A percentile compares a stretch with the other conserved stretches of the same genome.
phyloP scores from a whole-genome alignment of 2,888 invertebrate genomes.

The Macaria notata region DNA sequence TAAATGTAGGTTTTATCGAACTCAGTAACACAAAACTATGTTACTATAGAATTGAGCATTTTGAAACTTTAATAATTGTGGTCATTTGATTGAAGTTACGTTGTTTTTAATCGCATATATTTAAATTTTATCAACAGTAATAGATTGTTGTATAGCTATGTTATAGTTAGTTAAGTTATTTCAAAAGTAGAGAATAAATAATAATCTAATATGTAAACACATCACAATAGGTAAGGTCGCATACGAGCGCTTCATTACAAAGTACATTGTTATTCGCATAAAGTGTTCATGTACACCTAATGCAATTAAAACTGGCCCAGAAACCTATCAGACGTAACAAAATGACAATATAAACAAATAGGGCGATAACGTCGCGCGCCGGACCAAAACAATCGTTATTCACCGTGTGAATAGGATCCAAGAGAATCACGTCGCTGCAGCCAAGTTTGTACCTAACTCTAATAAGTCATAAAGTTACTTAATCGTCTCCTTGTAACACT shows the following conservation, averaged over 20 bases:
- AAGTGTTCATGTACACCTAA: conserved; percentile 2
- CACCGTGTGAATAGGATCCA: conserved; percentile 35
- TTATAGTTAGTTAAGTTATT: too few relatives aligned
- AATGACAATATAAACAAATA: conserved; percentile 15
- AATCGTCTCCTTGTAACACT: conserved; percentile 76
- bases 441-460: conserved; percentile 29
- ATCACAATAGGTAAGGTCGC: too few relatives aligned
- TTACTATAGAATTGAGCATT: background rate
- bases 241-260: too few relatives aligned
- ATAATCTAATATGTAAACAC: too few relatives aligned
- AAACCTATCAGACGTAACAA: conserved; percentile 7
- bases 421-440: conserved; percentile 34
- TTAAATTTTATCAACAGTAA: too few relatives aligned
- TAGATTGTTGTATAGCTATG: too few relatives aligned
- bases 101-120: too few relatives aligned
- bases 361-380: conserved; percentile 7
- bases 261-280: background rate
- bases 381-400: conserved; percentile 37
- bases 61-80: too few relatives aligned
- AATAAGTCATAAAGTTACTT: conserved; percentile 63
- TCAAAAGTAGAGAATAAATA: too few relatives aligned
- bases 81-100: too few relatives aligned
- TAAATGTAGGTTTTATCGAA: conserved; percentile 13
- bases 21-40: conserved; percentile 1
- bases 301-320: conserved; percentile 9